Percentiles rank a stretch among this genome's conserved stretches.
phyloP scores from a whole-genome alignment of 2,113 vertebrate genomes.

The Psettodes erumei region DNA sequence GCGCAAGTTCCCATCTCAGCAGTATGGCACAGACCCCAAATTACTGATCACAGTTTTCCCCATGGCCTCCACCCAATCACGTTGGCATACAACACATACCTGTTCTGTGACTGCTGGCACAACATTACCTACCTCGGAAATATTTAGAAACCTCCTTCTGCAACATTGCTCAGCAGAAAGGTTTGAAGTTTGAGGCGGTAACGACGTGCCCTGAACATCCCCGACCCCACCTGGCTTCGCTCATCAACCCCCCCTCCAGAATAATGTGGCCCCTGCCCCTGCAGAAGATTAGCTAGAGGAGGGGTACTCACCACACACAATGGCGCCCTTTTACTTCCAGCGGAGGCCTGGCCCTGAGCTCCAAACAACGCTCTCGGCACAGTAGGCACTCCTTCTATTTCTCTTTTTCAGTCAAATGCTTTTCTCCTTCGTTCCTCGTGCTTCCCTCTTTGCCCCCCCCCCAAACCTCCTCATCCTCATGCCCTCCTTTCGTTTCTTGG shows the following conservation, averaged over 20 bases:
- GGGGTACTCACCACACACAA: conserved; percentile 77
- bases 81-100: neutral
- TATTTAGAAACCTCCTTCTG: too few relatives aligned
- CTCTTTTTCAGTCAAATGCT: conserved; percentile 56
- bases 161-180: conserved; percentile 52
- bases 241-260: conserved; percentile 72
- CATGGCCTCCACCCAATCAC: neutral
- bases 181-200: conserved; percentile 50
- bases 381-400: conserved; percentile 64
- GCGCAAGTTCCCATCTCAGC: conserved; percentile 38
- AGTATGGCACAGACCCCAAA: conserved; percentile 25
- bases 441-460: conserved; percentile 14
- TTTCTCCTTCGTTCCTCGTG: conserved; percentile 40
- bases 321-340: conserved; percentile 73
- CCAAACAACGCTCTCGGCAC: conserved; percentile 73
- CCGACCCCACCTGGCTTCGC: conserved; percentile 66
- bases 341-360: conserved; percentile 60
- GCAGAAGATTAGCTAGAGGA: conserved; percentile 74
- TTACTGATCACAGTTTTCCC: neutral
- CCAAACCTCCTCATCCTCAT: neutral
- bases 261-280: conserved; percentile 79
- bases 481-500: conserved; percentile 48
- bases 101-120: neutral
- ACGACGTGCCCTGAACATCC: conserved; percentile 50
- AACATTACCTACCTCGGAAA: too few relatives aligned